Conservation (phyloP, 2,888 invertebrate species). For the Noctua janthina region DNA sequence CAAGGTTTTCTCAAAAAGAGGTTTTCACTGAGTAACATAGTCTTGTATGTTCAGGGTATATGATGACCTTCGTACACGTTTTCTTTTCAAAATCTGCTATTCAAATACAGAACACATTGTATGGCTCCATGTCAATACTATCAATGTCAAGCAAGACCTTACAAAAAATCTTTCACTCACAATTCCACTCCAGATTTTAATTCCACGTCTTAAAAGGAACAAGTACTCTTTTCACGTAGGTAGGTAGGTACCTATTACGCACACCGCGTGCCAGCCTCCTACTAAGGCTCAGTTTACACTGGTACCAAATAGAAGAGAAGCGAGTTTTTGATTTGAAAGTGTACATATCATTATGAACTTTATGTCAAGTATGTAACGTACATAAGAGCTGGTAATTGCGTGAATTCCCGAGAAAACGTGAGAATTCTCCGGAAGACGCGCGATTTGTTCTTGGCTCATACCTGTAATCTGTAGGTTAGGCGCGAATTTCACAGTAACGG, state of each 20-base stretch:
- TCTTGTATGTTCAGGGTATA: background rate
- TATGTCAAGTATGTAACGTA: background rate
- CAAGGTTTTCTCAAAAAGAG: background rate
- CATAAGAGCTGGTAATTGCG: background rate
- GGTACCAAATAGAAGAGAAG: background rate
- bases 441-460: background rate
- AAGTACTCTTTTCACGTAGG: constrained; percentile 57
- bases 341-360: background rate
- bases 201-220: constrained; percentile 49
- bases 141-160: constrained; percentile 19
- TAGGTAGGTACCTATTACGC: constrained; percentile 57
- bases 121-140: constrained; percentile 14
- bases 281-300: constrained; percentile 61
- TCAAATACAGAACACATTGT: background rate
- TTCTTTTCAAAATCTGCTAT: background rate
- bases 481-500: too few species aligned
- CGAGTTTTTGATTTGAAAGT: background rate
- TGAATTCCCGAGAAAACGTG: background rate
- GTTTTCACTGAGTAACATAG: background rate
- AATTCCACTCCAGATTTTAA: constrained; percentile 49
- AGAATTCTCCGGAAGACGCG: background rate
- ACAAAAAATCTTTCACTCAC: constrained; percentile 14
- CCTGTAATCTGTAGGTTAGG: background rate
- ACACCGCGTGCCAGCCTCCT: constrained; percentile 66
- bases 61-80: background rate